These are phyloP conservation scores for Melinaea marsaeus DNA, from an alignment of 2,888 invertebrate species.

Conservation along the genomic window DNA sequence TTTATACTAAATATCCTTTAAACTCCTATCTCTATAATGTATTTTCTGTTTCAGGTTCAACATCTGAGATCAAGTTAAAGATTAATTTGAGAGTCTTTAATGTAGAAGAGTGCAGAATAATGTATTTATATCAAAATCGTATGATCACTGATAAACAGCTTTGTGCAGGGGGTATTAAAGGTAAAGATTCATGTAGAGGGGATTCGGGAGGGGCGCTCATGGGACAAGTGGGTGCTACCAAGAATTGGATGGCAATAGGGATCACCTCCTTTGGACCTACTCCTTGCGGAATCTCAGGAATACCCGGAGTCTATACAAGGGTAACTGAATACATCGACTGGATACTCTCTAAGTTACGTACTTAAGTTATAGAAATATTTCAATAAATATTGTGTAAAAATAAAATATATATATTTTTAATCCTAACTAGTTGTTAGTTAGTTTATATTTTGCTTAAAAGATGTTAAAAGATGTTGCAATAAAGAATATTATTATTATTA, in stretches of 20 bases:
- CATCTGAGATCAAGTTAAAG: constrained; percentile 77
- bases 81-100: constrained; percentile 62
- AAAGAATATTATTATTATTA: no score
- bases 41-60: constrained; percentile 49
- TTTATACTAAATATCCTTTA: no score
- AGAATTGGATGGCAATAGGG: constrained; percentile 78
- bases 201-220: constrained; percentile 84
- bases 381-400: no score
- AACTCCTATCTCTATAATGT: no score
- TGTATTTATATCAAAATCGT: constrained; percentile 71
- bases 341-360: neutral
- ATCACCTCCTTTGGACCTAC: constrained; percentile 75
- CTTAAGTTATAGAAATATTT: neutral
- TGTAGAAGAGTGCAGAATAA: constrained; percentile 65
- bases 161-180: constrained; percentile 80
- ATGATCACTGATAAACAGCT: constrained; percentile 74
- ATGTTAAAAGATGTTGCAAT: no score
- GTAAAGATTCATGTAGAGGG: constrained; percentile 81
- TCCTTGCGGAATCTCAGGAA: constrained; percentile 62
- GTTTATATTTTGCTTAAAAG: no score
- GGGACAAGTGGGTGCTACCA: constrained; percentile 45
- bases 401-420: no score
- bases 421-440: no score
- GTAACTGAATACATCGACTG: constrained; percentile 8
- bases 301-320: constrained; percentile 47